phyloP scores from a whole-genome alignment of 2,797 vertebrate species.

The Melanitta fusca region DNA sequence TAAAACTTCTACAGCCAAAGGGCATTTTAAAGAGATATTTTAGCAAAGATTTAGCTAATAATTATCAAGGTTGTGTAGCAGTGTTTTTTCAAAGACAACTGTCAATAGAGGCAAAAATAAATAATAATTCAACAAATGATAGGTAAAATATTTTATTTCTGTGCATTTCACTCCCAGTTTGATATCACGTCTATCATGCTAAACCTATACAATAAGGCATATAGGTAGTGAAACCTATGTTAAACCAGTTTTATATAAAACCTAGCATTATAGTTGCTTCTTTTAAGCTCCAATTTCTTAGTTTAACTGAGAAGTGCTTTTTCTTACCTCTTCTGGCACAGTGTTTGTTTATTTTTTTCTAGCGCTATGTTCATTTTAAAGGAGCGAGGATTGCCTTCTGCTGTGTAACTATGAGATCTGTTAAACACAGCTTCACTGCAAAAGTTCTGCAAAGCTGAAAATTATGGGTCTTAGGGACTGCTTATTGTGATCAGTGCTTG shows the following conservation, averaged over 20 bases:
- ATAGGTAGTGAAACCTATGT: background rate
- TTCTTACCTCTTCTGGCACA: background rate
- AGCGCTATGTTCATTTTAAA: background rate
- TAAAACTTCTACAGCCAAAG: background rate
- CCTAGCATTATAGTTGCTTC: background rate
- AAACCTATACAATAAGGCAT: background rate
- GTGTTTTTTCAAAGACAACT: background rate
- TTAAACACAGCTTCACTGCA: background rate
- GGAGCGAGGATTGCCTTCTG: background rate
- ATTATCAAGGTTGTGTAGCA: background rate
- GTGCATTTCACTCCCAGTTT: background rate
- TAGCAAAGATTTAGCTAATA: background rate
- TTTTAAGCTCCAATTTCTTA: background rate
- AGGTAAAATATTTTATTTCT: background rate
- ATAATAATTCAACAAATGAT: background rate
- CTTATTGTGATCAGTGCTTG: background rate
- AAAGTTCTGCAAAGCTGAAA: background rate
- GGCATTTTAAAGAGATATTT: background rate
- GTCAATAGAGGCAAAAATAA: background rate
- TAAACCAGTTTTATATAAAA: background rate
- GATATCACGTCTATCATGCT: accelerated
- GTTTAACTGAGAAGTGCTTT: background rate
- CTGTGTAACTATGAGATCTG: background rate
- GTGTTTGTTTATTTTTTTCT: background rate
- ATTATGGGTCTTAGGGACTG: background rate